A percentile compares a stretch with the other conserved stretches of the same genome.
phyloP scores from a whole-genome alignment of 2,113 vertebrate genomes.

The Lycaon pictus region DNA sequence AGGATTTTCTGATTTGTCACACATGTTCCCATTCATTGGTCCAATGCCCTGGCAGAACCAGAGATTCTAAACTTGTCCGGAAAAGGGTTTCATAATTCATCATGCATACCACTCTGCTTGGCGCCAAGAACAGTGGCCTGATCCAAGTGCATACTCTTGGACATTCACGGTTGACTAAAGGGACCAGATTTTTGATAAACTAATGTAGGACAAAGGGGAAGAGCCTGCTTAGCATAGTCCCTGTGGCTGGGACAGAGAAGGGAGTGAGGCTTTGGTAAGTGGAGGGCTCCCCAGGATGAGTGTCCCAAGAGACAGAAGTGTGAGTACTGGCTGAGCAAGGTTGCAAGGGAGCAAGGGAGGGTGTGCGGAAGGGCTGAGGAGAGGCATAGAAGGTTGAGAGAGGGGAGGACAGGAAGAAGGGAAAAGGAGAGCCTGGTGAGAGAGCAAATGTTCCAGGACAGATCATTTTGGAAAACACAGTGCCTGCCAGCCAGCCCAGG shows the following conservation, averaged over 20 bases:
- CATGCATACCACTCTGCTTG: slow-evolving; percentile 24
- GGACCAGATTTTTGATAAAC: slow-evolving; percentile 58
- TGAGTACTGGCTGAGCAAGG: not conserved
- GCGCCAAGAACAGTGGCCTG: not conserved
- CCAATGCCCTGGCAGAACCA: slow-evolving; percentile 61
- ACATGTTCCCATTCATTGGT: slow-evolving; percentile 64
- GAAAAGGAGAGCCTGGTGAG: slow-evolving; percentile 69
- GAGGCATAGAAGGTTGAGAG: not conserved
- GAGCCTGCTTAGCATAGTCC: not conserved
- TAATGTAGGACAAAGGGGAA: slow-evolving; percentile 49
- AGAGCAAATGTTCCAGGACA: slow-evolving; percentile 68
- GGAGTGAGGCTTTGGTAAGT: not conserved
- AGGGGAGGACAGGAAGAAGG: slow-evolving; percentile 46
- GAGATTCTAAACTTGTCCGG: slow-evolving; percentile 65
- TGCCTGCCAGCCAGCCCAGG: slow-evolving; percentile 62
- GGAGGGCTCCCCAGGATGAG: no score
- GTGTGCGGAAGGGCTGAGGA: slow-evolving; percentile 16
- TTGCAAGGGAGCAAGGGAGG: not conserved
- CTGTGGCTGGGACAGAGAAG: not conserved
- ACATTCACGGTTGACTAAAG: slow-evolving; percentile 62
- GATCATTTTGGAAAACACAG: slow-evolving; percentile 52
- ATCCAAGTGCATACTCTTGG: slow-evolving; percentile 51
- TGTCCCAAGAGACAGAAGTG: not conserved
- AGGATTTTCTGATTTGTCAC: slow-evolving; percentile 66
- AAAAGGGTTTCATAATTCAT: slow-evolving; percentile 74